phyloP scores from a whole-genome alignment of 2,888 invertebrate genomes.

The Aethes cnicana region DNA sequence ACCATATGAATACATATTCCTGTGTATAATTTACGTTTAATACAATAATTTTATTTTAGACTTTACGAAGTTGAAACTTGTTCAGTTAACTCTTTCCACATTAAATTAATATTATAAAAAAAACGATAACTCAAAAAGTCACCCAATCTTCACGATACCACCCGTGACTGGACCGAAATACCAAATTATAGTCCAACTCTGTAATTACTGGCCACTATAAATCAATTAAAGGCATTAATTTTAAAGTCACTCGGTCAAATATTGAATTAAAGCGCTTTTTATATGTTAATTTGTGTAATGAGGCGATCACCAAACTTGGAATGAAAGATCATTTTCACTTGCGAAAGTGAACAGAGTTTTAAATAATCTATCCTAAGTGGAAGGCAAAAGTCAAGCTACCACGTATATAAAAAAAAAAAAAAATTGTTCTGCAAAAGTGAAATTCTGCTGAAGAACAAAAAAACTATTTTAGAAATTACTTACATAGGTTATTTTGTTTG shows the following conservation, averaged over 20 bases:
- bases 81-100: not conserved
- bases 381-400: no score
- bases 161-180: slow-evolving; percentile 13
- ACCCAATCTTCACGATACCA: slow-evolving; percentile 5
- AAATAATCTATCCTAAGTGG: no score
- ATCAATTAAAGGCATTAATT: slow-evolving; percentile 28
- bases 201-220: slow-evolving; percentile 25
- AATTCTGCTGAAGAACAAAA: no score
- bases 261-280: slow-evolving; percentile 13
- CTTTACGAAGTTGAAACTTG: no score
- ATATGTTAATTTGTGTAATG: not conserved
- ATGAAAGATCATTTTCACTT: not conserved
- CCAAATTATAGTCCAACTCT: slow-evolving; percentile 15
- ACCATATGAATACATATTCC: no score
- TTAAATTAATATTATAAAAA: not conserved
- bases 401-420: no score
- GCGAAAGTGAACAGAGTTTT: not conserved
- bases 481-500: no score
- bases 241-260: slow-evolving; percentile 27
- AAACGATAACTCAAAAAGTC: not conserved
- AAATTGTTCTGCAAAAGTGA: no score
- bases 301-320: not conserved
- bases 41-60: no score
- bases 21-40: no score
- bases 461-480: no score